A percentile compares a stretch with the other conserved stretches of the same genome.
phyloP scores from a whole-genome alignment of 1,140 invertebrate genomes.

The Danaus plexippus region DNA sequence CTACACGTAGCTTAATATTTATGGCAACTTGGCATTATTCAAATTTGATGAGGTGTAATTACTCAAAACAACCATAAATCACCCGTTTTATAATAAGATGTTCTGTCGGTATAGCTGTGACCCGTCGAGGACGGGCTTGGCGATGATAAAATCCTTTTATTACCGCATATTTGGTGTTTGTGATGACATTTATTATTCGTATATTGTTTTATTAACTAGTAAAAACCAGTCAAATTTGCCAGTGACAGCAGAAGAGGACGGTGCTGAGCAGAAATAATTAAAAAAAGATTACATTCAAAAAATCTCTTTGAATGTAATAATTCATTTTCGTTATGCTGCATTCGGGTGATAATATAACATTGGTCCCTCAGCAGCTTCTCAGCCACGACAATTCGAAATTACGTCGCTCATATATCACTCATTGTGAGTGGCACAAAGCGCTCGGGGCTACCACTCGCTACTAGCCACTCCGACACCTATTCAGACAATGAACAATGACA shows the following conservation, averaged over 20 bases:
- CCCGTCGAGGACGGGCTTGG: slow-evolving; percentile 30
- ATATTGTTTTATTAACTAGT: slow-evolving; percentile 1
- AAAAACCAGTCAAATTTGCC: neutral
- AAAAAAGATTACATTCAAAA: slow-evolving; percentile 27
- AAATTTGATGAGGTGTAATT: slow-evolving; percentile 69
- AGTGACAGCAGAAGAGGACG: slow-evolving; percentile 1
- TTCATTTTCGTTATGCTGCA: slow-evolving; percentile 69
- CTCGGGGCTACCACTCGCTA: slow-evolving; percentile 55
- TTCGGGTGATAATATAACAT: slow-evolving; percentile 67
- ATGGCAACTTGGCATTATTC: slow-evolving; percentile 60
- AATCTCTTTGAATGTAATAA: slow-evolving; percentile 59
- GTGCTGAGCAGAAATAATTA: slow-evolving; percentile 18
- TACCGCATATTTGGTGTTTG: slow-evolving; percentile 46
- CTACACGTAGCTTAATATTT: slow-evolving; percentile 51
- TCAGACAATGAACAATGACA: slow-evolving; percentile 58
- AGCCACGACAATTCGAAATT: slow-evolving; percentile 62
- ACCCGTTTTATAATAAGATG: slow-evolving; percentile 55
- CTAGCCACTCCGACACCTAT: slow-evolving; percentile 48
- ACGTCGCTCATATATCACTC: slow-evolving; percentile 67
- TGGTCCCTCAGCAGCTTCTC: slow-evolving; percentile 39
- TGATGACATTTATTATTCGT: slow-evolving; percentile 16
- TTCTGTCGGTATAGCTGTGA: slow-evolving; percentile 52
- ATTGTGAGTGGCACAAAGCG: slow-evolving; percentile 64
- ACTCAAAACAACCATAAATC: slow-evolving; percentile 68
- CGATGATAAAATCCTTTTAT: slow-evolving; percentile 54